phyloP scores from a whole-genome alignment of 2,797 vertebrate genomes.

The Nannoperca australis region DNA sequence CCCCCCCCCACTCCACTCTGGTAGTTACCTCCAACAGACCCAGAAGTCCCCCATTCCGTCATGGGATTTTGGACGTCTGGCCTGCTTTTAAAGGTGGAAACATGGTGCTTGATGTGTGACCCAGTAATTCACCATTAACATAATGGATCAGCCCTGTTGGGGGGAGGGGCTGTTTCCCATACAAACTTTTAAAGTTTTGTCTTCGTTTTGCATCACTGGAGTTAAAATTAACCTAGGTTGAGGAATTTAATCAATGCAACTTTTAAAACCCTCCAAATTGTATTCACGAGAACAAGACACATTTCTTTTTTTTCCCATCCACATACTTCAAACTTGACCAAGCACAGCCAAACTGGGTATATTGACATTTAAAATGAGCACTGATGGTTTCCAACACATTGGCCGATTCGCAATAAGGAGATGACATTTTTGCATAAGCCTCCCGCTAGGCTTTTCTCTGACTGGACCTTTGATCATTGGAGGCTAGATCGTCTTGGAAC shows the following conservation, averaged over 20 bases:
- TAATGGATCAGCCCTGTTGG: constrained; percentile 60
- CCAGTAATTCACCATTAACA: constrained; percentile 67
- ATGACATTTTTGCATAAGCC: constrained; percentile 83
- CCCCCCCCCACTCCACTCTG: constrained; percentile 22
- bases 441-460: constrained; percentile 83
- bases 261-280: constrained; percentile 59
- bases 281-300: constrained; percentile 56
- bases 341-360: constrained; percentile 76
- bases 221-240: constrained; percentile 1
- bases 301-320: constrained; percentile 40
- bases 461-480: constrained; percentile 86
- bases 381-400: constrained; percentile 70
- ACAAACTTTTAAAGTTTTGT: not conserved
- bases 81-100: constrained; percentile 79
- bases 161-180: not conserved
- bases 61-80: constrained; percentile 71
- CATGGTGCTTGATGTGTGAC: constrained; percentile 71
- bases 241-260: constrained; percentile 71
- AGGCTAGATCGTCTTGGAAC: constrained; percentile 84
- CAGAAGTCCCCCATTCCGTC: constrained; percentile 60
- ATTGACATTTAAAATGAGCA: constrained; percentile 81
- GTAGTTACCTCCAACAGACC: constrained; percentile 66
- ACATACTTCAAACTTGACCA: constrained; percentile 82
- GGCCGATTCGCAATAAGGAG: constrained; percentile 75
- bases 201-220: constrained; percentile 2